Percentiles rank a stretch among this genome's conserved stretches.
Evolutionary conservation across 92 coral and sea anemone genomes (phyloP).

Genomic region (Phymanthus crucifer): DNA sequence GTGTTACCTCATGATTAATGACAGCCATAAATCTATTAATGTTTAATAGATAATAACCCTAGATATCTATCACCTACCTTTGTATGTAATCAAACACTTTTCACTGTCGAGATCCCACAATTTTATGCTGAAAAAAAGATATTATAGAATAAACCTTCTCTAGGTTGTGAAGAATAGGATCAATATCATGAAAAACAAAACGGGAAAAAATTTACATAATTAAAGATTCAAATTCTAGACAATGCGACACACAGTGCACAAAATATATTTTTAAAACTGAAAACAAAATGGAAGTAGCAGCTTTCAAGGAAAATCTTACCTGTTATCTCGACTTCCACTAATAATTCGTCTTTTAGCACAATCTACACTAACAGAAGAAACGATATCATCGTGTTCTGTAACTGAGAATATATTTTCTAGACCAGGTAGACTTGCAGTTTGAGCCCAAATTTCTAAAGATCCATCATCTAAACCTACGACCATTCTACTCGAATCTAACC

Average conservation of each 20-base stretch:
- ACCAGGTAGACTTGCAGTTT: slow-evolving; percentile 75
- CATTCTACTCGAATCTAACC: slow-evolving; percentile 86
- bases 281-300: background rate
- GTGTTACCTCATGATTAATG: too few species aligned
- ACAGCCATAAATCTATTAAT: too few species aligned
- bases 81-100: slow-evolving; percentile 75
- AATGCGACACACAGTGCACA: background rate
- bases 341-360: slow-evolving; percentile 72
- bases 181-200: too few species aligned
- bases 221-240: too few species aligned
- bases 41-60: background rate
- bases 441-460: slow-evolving; percentile 78
- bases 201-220: too few species aligned
- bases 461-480: slow-evolving; percentile 89
- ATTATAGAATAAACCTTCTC: background rate
- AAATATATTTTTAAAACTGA: background rate
- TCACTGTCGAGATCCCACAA: slow-evolving; percentile 89
- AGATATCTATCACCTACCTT: slow-evolving; percentile 47
- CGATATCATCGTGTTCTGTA: slow-evolving; percentile 76
- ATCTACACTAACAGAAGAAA: slow-evolving; percentile 81
- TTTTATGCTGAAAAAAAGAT: slow-evolving; percentile 64
- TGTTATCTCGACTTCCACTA: slow-evolving; percentile 89
- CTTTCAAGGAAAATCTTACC: slow-evolving; percentile 31
- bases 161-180: too few species aligned
- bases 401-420: slow-evolving; percentile 82